These are phyloP conservation scores for Agrenia bidenticulata DNA, from an alignment of 2,888 invertebrate species.

Conservation along the genomic window DNA sequence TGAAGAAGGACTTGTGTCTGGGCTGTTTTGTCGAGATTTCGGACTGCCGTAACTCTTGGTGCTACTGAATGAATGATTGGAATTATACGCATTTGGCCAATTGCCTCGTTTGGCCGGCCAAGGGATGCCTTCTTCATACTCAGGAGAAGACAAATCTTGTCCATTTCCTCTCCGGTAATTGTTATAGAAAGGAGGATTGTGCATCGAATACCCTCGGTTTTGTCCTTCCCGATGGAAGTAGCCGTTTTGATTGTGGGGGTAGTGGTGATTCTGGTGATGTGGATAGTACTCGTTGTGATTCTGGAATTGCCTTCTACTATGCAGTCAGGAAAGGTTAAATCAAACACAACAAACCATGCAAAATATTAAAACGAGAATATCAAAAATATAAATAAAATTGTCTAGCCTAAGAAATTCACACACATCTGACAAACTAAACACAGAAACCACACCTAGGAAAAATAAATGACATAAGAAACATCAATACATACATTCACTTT, in stretches of 20 bases:
- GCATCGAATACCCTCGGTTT: not conserved
- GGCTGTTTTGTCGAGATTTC: slow-evolving; percentile 11
- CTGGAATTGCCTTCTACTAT: slow-evolving; percentile 28
- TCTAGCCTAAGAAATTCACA: slow-evolving; percentile 15
- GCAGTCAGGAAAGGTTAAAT: slow-evolving; percentile 6
- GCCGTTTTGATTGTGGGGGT: slow-evolving; percentile 11
- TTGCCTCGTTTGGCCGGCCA: slow-evolving; percentile 18
- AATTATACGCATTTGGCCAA: slow-evolving; percentile 25
- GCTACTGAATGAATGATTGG: slow-evolving; percentile 17
- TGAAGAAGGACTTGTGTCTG: slow-evolving; percentile 8
- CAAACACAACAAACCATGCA: slow-evolving; percentile 13
- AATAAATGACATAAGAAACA: slow-evolving; percentile 5
- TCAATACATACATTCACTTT: not conserved
- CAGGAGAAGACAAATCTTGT: not conserved
- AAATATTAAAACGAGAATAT: slow-evolving; percentile 27
- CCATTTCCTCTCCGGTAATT: not conserved
- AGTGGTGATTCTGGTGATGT: slow-evolving; percentile 24
- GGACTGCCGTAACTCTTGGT: not conserved
- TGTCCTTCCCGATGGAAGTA: not conserved
- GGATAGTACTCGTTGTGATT: slow-evolving; percentile 37
- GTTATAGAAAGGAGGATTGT: not conserved
- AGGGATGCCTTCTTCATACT: slow-evolving; percentile 23
- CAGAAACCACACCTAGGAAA: not conserved
- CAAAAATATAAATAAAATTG: not conserved
- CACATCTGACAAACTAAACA: slow-evolving; percentile 4